Evolutionary conservation across 2,888 invertebrate species (phyloP).

Genomic region (Volucella inanis): DNA sequence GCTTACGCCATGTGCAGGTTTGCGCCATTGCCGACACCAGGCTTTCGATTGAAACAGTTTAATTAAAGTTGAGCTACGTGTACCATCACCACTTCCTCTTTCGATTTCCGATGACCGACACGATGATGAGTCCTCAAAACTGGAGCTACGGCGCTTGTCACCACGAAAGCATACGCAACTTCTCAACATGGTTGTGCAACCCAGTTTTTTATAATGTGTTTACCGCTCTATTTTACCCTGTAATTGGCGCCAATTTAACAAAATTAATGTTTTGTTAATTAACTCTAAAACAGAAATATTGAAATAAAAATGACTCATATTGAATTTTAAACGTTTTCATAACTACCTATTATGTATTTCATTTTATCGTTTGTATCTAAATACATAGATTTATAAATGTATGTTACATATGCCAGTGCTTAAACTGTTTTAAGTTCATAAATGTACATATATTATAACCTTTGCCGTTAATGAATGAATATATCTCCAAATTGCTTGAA

Average conservation of each 20-base stretch:
- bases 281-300: too few relatives aligned
- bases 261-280: background rate
- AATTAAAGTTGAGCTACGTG: slow-evolving; percentile 80
- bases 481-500: too few relatives aligned
- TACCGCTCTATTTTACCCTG: background rate
- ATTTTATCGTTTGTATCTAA: too few relatives aligned
- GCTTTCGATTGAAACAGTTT: slow-evolving; percentile 84
- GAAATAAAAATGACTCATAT: too few relatives aligned
- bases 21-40: slow-evolving; percentile 88
- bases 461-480: too few relatives aligned
- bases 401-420: background rate
- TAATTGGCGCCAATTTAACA: background rate
- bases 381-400: too few relatives aligned
- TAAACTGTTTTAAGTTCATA: too few relatives aligned
- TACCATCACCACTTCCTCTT: slow-evolving; percentile 79
- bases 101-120: slow-evolving; percentile 83
- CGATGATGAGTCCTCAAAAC: slow-evolving; percentile 83
- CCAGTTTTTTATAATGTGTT: background rate
- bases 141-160: slow-evolving; percentile 82
- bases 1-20: slow-evolving; percentile 86
- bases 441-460: too few relatives aligned
- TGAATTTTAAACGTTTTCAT: too few relatives aligned
- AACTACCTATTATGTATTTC: too few relatives aligned
- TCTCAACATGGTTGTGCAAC: slow-evolving; percentile 79
- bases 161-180: slow-evolving; percentile 82